These are phyloP conservation scores for Eilema griseolum DNA, from an alignment of 2,888 invertebrate species.

Conservation along the genomic window DNA sequence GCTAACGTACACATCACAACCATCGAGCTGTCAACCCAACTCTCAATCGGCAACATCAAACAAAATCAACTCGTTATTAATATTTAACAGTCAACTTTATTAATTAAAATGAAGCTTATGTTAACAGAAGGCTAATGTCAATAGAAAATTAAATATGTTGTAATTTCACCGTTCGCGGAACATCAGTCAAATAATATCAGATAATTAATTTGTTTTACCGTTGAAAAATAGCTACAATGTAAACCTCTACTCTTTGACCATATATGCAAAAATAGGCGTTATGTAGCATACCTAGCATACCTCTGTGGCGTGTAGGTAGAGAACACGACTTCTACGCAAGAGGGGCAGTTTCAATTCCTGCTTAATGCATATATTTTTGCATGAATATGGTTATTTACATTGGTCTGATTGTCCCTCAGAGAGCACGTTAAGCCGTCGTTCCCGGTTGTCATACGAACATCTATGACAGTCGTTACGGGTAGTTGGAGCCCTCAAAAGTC, in stretches of 20 bases:
- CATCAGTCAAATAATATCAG: constrained; percentile 35
- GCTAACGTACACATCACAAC: not conserved
- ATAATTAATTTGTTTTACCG: constrained; percentile 35
- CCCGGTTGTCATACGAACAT: too few relatives aligned
- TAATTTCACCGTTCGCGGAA: constrained; percentile 39
- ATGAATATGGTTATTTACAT: too few relatives aligned
- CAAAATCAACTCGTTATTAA: constrained; percentile 37
- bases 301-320: too few relatives aligned
- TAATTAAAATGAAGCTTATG: constrained; percentile 39
- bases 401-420: too few relatives aligned
- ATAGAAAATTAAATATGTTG: constrained; percentile 42
- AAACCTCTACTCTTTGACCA: not conserved
- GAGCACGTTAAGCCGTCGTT: too few relatives aligned
- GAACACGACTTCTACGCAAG: too few relatives aligned
- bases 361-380: too few relatives aligned
- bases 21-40: constrained; percentile 33
- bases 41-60: constrained; percentile 25
- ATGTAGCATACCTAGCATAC: too few relatives aligned
- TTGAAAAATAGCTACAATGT: not conserved
- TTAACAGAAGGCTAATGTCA: constrained; percentile 39
- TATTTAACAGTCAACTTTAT: constrained; percentile 40
- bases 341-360: too few relatives aligned
- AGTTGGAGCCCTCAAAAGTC: too few relatives aligned
- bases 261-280: too few relatives aligned
- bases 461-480: too few relatives aligned